phyloP scores from a whole-genome alignment of 2,113 vertebrate species.

The Cyprinodon tularosa region DNA sequence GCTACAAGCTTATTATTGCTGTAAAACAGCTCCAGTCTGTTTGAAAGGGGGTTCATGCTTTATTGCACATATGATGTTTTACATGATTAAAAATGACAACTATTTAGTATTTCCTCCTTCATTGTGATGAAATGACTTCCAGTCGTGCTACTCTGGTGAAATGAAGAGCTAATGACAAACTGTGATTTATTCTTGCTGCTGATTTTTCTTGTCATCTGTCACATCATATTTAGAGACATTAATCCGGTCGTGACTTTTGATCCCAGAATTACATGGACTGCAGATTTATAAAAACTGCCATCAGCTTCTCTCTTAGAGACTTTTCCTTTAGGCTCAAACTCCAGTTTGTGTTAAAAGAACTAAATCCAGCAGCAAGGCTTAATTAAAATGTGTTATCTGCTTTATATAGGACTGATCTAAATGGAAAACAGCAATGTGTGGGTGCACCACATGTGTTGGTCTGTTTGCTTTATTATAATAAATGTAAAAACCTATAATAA shows the following conservation, averaged over 20 bases:
- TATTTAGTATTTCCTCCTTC: background rate
- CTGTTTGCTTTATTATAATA: background rate
- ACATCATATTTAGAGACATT: background rate
- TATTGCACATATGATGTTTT: background rate
- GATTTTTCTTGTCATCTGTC: background rate
- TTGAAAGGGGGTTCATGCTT: background rate
- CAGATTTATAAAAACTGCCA: background rate
- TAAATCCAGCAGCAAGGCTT: background rate
- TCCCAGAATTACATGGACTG: background rate
- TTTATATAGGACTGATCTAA: background rate
- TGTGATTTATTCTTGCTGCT: background rate
- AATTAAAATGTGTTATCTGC: background rate
- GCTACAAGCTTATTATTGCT: too few species aligned
- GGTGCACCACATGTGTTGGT: background rate
- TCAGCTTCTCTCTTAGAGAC: too few species aligned
- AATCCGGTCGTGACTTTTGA: background rate
- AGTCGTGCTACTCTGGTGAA: background rate
- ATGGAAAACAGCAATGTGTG: too few species aligned
- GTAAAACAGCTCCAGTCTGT: too few species aligned
- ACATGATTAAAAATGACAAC: background rate
- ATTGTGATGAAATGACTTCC: background rate
- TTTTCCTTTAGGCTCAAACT: background rate
- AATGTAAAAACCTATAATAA: background rate
- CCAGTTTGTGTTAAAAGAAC: background rate
- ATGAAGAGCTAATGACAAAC: background rate